Evolutionary conservation across 1,140 invertebrate species (phyloP), one percentile per base, ranked within the genome.

Genomic region (Polyergus mexicanus): DNA sequence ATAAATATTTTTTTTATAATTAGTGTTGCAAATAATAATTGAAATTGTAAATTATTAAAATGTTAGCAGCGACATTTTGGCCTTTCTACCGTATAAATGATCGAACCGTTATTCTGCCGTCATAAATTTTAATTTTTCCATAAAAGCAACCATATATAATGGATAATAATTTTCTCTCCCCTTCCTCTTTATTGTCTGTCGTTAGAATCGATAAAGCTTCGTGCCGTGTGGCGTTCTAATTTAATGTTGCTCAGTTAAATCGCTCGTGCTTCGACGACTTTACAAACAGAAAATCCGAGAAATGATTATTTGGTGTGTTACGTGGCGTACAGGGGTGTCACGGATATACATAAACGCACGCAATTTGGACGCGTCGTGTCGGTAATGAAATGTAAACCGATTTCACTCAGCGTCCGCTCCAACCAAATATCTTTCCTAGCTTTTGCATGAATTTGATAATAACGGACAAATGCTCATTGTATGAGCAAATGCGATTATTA

Each of bases 171-270:
- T 47, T 2, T 60, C 11, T 13, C 2, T 47, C 25, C 47, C 25
- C 11, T 77, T 51, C 35, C 41, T 47, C 16, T 19, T 25, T 16
- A 19, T 22, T 44, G 3, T 28, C 32, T 2, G 25, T 32, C 38
- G 56, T 6, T 65, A 3, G 32, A 71, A 71, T 47, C 41, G 35
- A 41, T 60, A 47, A 19, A 87, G 32, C 76, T 84, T 87, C 10
- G 41, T 60, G 56, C 35, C 13, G 11, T 7, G 71, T 62, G 66
- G 35, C n/a, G 41, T 88, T 47, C 63, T 71, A 84, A 84, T 88
- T 88, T 76, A 88, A 87, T 62, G 54, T 86, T 38, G 63, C 58
- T 54, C 78, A 66, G 28, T 11, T 60, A 76, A 87, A 87, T 87
- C 65, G 65, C 28, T 63, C 78, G 76, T 62, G 84, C 47, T 66